Evolutionary conservation across 1,140 invertebrate species (phyloP).

Genomic region (Leucophenga varia): DNA sequence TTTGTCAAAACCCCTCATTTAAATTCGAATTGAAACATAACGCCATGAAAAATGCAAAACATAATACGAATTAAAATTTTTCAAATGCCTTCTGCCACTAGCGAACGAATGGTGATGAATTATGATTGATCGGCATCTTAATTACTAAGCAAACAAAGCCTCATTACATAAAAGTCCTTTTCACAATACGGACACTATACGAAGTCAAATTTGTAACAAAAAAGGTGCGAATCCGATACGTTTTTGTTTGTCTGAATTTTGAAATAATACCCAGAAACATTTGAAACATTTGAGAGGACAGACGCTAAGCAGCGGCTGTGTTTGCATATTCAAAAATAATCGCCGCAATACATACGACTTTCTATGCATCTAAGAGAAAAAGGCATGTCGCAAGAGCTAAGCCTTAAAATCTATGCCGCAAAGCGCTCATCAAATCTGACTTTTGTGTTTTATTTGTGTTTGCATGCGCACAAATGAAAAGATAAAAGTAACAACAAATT

Average conservation of each 20-base stretch:
- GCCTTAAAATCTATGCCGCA: slow-evolving; percentile 43
- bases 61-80: slow-evolving; percentile 2
- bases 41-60: no score
- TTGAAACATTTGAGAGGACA: slow-evolving; percentile 19
- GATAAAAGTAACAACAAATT: no score
- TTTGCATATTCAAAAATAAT: slow-evolving; percentile 19
- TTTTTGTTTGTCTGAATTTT: no score
- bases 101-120: slow-evolving; percentile 53
- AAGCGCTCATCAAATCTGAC: no score
- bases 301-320: slow-evolving; percentile 14
- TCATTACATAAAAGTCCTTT: slow-evolving; percentile 37
- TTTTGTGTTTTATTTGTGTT: no score
- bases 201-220: slow-evolving; percentile 30
- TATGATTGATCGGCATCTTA: slow-evolving; percentile 53
- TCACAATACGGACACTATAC: slow-evolving; percentile 3
- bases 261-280: no score
- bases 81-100: background rate
- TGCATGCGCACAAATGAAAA: no score
- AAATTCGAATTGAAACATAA: no score
- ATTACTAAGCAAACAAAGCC: slow-evolving; percentile 45
- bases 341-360: no score
- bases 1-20: no score
- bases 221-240: slow-evolving; percentile 7
- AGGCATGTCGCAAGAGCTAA: slow-evolving; percentile 15
- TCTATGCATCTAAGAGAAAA: no score